These are phyloP conservation scores for Terrapene triunguis DNA, from an alignment of 2,113 vertebrate species.

Conservation along the genomic window DNA sequence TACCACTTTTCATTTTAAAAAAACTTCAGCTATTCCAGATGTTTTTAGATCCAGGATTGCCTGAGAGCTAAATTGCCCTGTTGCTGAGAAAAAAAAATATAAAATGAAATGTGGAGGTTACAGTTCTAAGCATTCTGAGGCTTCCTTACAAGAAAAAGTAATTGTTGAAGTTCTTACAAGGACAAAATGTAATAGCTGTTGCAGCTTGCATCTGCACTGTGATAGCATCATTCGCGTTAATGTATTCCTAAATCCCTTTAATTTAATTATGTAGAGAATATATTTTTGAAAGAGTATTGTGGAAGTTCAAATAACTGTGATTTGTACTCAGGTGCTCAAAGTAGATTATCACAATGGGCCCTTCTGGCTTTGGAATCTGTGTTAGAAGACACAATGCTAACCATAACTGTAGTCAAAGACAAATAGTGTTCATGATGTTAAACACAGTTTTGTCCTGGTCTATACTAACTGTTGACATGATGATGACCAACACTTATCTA, in stretches of 20 bases:
- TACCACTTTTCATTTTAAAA: slow-evolving; percentile 31
- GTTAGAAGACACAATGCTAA: not conserved
- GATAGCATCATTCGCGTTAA: slow-evolving; percentile 71
- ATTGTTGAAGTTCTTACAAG: slow-evolving; percentile 69
- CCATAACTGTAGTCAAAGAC: not conserved
- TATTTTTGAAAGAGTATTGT: slow-evolving; percentile 64
- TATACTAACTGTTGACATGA: not conserved
- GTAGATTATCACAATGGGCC: not conserved
- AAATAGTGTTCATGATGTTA: not conserved
- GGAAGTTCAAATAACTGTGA: slow-evolving; percentile 55
- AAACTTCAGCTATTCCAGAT: not conserved
- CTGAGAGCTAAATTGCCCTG: not conserved
- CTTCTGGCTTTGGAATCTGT: not conserved
- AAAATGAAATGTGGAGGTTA: slow-evolving; percentile 55
- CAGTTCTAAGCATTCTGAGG: slow-evolving; percentile 6
- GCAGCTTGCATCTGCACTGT: slow-evolving; percentile 72
- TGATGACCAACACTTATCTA: not conserved
- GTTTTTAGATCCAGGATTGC: not conserved
- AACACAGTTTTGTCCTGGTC: not conserved
- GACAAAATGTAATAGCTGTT: slow-evolving; percentile 72
- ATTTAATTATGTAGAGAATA: slow-evolving; percentile 62
- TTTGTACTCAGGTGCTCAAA: not conserved
- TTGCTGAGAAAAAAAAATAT: not conserved
- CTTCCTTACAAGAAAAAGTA: slow-evolving; percentile 35
- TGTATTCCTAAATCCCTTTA: slow-evolving; percentile 65